Base-by-base conservation (phyloP, 2,113 vertebrate genomes). In the Pomatostomus ruficeps region DNA sequence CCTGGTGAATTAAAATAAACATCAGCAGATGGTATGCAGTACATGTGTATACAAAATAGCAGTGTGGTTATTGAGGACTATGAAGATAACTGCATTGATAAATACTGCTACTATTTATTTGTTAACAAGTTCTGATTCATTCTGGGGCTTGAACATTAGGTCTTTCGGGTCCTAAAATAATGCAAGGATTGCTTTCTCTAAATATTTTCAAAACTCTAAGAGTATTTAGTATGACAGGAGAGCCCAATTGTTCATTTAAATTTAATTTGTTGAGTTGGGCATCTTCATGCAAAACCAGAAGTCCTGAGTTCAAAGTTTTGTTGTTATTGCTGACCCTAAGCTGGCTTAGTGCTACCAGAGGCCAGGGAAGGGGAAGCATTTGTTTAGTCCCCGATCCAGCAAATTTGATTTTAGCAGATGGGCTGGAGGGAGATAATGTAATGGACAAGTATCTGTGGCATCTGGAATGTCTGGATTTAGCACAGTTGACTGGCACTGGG, bases 1-100 rank as follows among this genome's bases (percentile, higher is more conserved):
- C 95, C 96, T 96, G 91, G 49, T 89, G 86, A 96, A 97, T 97
- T 97, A 98, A 98, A 98, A 97, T 97, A 97, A 97, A 96, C 92
- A 96, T 96, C 96, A 95, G 97, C 98, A 98, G 97, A 97, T 98
- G 97, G 97, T 89, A 96, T 71, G 91, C 79, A 79, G 85, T 45
- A 51, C 70, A 93, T 95, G 90, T 96, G 91, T 95, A 95, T 96
- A 94, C 94, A 96, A 97, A 98, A 97, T 93, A 96, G 89, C 74
- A 93, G 74, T 77, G 84, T 68, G 65, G 63, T 52, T 84, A 45
- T 52, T 93, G 89, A 93, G 70, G 75, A 83, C 70, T 88, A 79
- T 55, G 40, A 85, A 95, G 89, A 88, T 73, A 83, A 89, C 85
- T 92, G 49, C 94, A 72, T 78, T 91, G 88, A 95, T 89, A 96